Percentiles rank a stretch among this genome's conserved stretches.
These are phyloP conservation scores for Bucorvus abyssinicus DNA, from an alignment of 2,797 vertebrate species.

Conservation along the genomic window DNA sequence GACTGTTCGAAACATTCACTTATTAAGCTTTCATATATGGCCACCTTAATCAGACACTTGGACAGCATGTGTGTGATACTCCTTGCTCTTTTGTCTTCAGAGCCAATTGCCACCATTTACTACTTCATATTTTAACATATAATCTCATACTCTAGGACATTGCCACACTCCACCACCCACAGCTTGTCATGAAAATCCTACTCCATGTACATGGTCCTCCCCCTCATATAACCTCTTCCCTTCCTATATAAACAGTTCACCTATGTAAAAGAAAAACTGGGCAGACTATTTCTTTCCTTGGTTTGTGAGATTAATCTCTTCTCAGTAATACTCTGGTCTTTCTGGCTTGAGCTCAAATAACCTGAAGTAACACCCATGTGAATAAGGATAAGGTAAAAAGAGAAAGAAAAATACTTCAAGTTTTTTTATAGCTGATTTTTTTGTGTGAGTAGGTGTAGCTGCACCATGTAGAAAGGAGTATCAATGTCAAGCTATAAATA, in stretches of 20 bases:
- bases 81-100: neutral
- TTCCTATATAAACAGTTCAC: neutral
- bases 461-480: conserved; percentile 75
- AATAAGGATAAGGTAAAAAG: conserved; percentile 51
- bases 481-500: conserved; percentile 80
- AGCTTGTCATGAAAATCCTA: neutral
- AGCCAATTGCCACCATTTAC: neutral
- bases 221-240: neutral
- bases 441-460: conserved; percentile 66
- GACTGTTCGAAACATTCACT: neutral
- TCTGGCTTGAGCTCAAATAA: conserved; percentile 55
- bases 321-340: conserved; percentile 24
- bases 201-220: neutral
- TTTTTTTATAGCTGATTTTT: conserved; percentile 70
- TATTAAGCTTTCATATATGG: neutral
- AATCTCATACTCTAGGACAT: neutral
- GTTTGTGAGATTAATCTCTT: conserved; percentile 39
- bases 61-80: neutral
- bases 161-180: neutral
- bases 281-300: conserved; percentile 30
- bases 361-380: conserved; percentile 55
- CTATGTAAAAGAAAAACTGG: neutral
- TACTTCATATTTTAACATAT: neutral
- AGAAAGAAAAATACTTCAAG: neutral
- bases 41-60: neutral